Evolutionary conservation across 2,888 invertebrate species (phyloP).

Genomic region (Rhagonycha fulva): DNA sequence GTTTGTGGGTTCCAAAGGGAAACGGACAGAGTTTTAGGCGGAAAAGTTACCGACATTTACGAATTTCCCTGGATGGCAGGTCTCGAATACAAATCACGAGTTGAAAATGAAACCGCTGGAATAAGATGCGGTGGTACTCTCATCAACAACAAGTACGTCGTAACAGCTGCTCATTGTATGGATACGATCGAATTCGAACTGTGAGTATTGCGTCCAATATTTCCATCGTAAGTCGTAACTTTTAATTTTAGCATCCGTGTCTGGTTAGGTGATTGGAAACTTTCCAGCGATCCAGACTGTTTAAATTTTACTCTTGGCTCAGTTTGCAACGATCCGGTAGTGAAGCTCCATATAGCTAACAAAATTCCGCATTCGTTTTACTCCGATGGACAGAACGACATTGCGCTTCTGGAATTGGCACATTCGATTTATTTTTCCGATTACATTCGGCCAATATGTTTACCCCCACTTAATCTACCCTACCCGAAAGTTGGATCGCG

Average conservation of each 20-base stretch:
- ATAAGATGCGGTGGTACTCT: slow-evolving; percentile 52
- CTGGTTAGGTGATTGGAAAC: slow-evolving; percentile 58
- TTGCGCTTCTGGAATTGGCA: slow-evolving; percentile 57
- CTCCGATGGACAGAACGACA: slow-evolving; percentile 48
- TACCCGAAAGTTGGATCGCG: background rate
- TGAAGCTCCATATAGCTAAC: slow-evolving; percentile 49
- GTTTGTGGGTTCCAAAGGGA: slow-evolving; percentile 3
- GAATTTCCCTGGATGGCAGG: slow-evolving; percentile 55
- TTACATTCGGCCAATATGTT: slow-evolving; percentile 9
- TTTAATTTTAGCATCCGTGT: slow-evolving; percentile 41
- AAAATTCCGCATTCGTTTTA: slow-evolving; percentile 48
- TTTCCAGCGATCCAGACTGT: slow-evolving; percentile 53
- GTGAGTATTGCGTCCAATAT: background rate
- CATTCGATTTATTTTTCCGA: slow-evolving; percentile 39
- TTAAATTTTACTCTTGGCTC: too few relatives aligned
- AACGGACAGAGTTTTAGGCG: slow-evolving; percentile 30
- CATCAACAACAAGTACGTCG: slow-evolving; percentile 53
- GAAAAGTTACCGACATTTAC: slow-evolving; percentile 47
- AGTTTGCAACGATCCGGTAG: slow-evolving; percentile 47
- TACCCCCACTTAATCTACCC: background rate
- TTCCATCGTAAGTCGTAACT: background rate
- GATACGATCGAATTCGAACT: background rate
- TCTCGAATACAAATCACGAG: slow-evolving; percentile 47
- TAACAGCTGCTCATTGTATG: slow-evolving; percentile 55
- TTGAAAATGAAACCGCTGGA: slow-evolving; percentile 4